A percentile compares a stretch with the other conserved stretches of the same genome.
Evolutionary conservation across 2,113 vertebrate species (phyloP).

Genomic region (Aythya baeri): DNA sequence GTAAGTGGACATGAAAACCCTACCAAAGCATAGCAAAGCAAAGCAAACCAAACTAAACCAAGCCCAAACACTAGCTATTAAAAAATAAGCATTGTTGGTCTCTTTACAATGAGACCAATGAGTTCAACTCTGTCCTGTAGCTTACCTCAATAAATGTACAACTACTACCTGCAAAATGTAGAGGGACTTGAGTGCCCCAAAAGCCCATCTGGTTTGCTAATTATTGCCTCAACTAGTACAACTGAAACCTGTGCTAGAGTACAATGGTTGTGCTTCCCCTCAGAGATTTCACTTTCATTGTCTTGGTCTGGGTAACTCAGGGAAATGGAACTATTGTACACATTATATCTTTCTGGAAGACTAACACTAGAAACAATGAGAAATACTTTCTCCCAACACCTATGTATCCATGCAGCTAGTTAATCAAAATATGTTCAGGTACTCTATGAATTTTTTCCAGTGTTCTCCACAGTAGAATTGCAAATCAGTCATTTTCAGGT

Average conservation of each 20-base stretch:
- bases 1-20: not conserved
- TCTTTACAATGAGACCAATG: not conserved
- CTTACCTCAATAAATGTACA: not conserved
- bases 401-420: not conserved
- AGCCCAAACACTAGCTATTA: not conserved
- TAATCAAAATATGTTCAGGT: not conserved
- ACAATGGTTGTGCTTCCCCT: not conserved
- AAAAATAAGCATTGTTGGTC: not conserved
- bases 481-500: not conserved
- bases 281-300: not conserved
- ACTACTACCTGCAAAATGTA: not conserved
- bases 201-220: not conserved
- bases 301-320: not conserved
- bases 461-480: not conserved
- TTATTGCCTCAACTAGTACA: not conserved
- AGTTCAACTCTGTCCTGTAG: not conserved
- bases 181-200: not conserved
- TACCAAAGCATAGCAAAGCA: no score
- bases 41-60: not conserved
- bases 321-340: not conserved
- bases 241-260: not conserved
- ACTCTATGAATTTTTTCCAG: not conserved
- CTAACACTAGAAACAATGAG: not conserved
- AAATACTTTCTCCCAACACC: not conserved
- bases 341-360: not conserved